Conservation (phyloP, 2,113 vertebrate species). For the Upupa epops region DNA sequence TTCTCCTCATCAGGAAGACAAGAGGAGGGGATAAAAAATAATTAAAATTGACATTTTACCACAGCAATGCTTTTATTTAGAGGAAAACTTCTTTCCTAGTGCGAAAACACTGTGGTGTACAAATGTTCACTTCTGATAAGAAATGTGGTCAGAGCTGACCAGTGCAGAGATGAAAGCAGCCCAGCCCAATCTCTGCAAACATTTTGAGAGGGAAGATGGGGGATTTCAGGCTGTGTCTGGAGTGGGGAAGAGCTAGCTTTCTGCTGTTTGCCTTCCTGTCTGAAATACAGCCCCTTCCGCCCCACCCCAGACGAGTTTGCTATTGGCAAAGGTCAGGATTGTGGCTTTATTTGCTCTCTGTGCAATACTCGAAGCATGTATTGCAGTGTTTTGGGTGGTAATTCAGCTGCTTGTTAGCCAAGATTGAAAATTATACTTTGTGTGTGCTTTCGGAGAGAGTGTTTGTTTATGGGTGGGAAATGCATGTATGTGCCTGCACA, state of each 20-base stretch:
- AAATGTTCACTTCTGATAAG: background rate
- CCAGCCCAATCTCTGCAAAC: background rate
- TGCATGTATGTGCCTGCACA: background rate
- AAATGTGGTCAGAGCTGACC: background rate
- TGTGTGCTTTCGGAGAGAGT: background rate
- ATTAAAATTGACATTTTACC: background rate
- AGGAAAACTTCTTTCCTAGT: constrained; percentile 1
- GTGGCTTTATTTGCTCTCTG: constrained; percentile 18
- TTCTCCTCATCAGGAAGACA: background rate
- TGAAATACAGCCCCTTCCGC: background rate
- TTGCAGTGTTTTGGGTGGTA: background rate
- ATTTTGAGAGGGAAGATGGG: background rate
- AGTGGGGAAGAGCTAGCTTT: background rate
- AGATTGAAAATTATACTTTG: background rate
- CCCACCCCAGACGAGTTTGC: background rate
- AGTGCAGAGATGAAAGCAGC: background rate
- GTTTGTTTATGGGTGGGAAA: background rate
- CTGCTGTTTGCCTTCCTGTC: background rate
- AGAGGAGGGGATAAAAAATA: background rate
- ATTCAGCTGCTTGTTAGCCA: constrained; percentile 9
- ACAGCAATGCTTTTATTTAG: background rate
- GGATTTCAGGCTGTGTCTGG: background rate
- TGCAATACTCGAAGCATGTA: fast-evolving
- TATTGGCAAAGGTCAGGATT: background rate
- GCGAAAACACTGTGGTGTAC: background rate